phyloP scores from a whole-genome alignment of 2,888 invertebrate species.

The Parnassius orleans region DNA sequence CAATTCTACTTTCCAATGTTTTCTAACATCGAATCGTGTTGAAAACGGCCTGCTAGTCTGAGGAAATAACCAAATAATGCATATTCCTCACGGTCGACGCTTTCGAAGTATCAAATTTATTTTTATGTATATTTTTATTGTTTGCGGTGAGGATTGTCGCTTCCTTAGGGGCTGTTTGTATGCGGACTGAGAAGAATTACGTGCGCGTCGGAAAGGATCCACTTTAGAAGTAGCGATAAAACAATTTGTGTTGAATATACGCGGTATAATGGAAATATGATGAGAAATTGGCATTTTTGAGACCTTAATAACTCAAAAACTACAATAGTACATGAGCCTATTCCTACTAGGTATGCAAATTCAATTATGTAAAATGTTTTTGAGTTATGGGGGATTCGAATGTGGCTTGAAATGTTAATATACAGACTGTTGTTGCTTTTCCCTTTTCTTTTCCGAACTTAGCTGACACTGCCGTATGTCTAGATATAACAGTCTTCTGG shows the following conservation, averaged over 20 bases:
- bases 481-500: too few relatives aligned
- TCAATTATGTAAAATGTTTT: too few relatives aligned
- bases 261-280: slow-evolving; percentile 49
- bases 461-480: too few relatives aligned
- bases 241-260: slow-evolving; percentile 69
- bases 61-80: slow-evolving; percentile 44
- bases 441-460: too few relatives aligned
- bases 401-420: too few relatives aligned
- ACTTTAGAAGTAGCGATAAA: slow-evolving; percentile 70
- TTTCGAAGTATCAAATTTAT: slow-evolving; percentile 72
- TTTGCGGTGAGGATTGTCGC: slow-evolving; percentile 74
- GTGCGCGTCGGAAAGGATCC: slow-evolving; percentile 63
- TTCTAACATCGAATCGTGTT: slow-evolving; percentile 6
- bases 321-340: too few relatives aligned
- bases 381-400: too few relatives aligned
- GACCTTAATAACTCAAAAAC: too few relatives aligned
- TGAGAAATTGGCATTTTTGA: too few relatives aligned
- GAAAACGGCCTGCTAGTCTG: slow-evolving; percentile 16
- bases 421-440: too few relatives aligned
- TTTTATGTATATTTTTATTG: slow-evolving; percentile 78
- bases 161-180: slow-evolving; percentile 76
- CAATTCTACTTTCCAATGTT: slow-evolving; percentile 4
- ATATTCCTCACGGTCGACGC: slow-evolving; percentile 60
- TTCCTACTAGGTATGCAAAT: too few relatives aligned
- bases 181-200: slow-evolving; percentile 75